Conservation (phyloP, 2,797 vertebrate genomes). For the Oceanodroma leucorhoa region DNA sequence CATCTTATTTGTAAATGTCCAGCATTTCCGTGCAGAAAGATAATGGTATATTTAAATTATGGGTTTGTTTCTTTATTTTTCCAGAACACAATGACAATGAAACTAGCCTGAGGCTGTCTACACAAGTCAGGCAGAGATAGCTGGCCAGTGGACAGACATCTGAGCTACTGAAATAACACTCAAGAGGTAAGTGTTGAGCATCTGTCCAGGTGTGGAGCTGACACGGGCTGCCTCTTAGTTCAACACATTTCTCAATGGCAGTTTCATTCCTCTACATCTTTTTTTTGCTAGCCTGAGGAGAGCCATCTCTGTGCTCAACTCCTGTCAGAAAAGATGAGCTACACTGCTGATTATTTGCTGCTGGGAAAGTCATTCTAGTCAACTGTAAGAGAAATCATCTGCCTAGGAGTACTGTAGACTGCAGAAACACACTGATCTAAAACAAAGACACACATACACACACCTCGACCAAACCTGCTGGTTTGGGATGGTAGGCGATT, state of each 20-base stretch:
- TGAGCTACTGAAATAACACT: not conserved
- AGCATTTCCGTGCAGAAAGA: not conserved
- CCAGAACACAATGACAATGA: not conserved
- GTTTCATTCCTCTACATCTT: slow-evolving; percentile 22
- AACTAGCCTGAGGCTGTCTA: not conserved
- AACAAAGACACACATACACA: not conserved
- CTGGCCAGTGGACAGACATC: not conserved
- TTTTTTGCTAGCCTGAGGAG: slow-evolving; percentile 47
- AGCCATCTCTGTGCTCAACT: slow-evolving; percentile 46
- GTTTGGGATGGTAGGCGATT: not conserved
- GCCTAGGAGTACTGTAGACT: not conserved
- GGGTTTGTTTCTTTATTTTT: not conserved
- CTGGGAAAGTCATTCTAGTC: slow-evolving; percentile 66
- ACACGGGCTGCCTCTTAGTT: not conserved
- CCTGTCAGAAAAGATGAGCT: slow-evolving; percentile 66
- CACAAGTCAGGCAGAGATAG: not conserved
- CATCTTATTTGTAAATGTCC: not conserved
- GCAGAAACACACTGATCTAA: slow-evolving; percentile 5
- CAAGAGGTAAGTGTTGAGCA: not conserved
- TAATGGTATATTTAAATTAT: not conserved
- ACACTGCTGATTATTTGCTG: slow-evolving; percentile 58
- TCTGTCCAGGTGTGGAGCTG: not conserved
- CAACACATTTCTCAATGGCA: not conserved
- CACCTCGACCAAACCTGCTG: not conserved
- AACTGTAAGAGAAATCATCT: slow-evolving; percentile 53